Conservation (phyloP, 2,113 vertebrate species). For the Cynoglossus semilaevis region DNA sequence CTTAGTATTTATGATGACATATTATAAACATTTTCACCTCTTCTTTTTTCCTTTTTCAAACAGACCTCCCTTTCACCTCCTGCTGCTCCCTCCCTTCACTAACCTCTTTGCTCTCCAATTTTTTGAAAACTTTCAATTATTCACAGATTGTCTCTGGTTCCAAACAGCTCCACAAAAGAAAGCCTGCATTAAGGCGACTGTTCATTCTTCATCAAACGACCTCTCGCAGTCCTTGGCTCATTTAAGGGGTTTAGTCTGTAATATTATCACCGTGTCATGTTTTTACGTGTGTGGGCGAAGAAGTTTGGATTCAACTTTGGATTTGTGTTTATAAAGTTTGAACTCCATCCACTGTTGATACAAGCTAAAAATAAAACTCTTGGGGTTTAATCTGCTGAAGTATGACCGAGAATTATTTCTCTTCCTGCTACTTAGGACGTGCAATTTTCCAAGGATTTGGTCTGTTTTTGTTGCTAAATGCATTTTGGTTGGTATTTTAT, state of each 20-base stretch:
- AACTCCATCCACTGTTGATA: conserved; percentile 42
- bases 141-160: conserved; percentile 42
- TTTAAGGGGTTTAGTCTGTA: conserved; percentile 50
- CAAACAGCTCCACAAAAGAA: conserved; percentile 36
- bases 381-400: conserved; percentile 54
- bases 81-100: conserved; percentile 77
- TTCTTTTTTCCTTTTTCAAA: conserved; percentile 54
- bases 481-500: no score
- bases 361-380: conserved; percentile 55
- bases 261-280: conserved; percentile 56
- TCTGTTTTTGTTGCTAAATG: conserved; percentile 25
- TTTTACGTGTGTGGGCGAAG: conserved; percentile 55
- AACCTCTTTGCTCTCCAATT: conserved; percentile 74
- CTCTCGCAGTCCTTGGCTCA: conserved; percentile 55
- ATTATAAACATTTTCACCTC: conserved; percentile 61
- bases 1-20: conserved; percentile 49
- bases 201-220: conserved; percentile 56
- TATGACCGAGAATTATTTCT: conserved; percentile 32
- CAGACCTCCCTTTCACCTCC: conserved; percentile 60
- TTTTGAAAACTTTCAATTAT: conserved; percentile 40
- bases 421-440: conserved; percentile 32
- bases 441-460: conserved; percentile 47
- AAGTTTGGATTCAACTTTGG: conserved; percentile 41
- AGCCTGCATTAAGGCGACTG: conserved; percentile 43
- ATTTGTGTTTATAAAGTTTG: conserved; percentile 60